Conservation (phyloP, 2,888 invertebrate genomes). For the Drosophila algonquin region DNA sequence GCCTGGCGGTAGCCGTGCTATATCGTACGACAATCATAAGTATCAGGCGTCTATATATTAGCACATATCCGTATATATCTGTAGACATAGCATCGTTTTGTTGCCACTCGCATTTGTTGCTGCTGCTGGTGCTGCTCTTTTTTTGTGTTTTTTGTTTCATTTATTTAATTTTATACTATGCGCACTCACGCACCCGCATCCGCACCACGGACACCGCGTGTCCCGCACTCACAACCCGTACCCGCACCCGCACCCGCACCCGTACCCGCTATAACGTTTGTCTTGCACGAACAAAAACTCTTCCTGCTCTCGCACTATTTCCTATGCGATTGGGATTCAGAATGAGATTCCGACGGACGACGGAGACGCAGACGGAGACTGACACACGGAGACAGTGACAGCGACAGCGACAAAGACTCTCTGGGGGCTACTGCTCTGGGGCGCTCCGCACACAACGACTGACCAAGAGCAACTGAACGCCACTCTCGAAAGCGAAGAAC, state of each 20-base stretch:
- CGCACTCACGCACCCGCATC: slow-evolving; percentile 71
- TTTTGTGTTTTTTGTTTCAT: slow-evolving; percentile 52
- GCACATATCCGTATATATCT: slow-evolving; percentile 50
- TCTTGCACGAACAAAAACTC: slow-evolving; percentile 23
- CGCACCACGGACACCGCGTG: slow-evolving; percentile 23
- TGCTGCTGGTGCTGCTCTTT: slow-evolving; percentile 22
- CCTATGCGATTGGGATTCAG: slow-evolving; percentile 27
- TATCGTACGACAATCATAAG: slow-evolving; percentile 41
- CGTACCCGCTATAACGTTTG: slow-evolving; percentile 11
- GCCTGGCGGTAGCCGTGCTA: slow-evolving; percentile 35
- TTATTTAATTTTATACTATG: slow-evolving; percentile 77
- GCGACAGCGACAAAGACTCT: slow-evolving; percentile 4
- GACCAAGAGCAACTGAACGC: slow-evolving; percentile 83
- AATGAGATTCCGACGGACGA: slow-evolving; percentile 17
- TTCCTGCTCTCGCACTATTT: slow-evolving; percentile 49
- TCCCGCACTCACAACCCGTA: slow-evolving; percentile 26
- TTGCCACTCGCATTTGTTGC: slow-evolving; percentile 53
- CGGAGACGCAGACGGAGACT: slow-evolving; percentile 7
- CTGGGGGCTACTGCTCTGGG: slow-evolving; percentile 29
- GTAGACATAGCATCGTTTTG: slow-evolving; percentile 51
- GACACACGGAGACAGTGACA: background rate
- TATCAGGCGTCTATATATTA: slow-evolving; percentile 57
- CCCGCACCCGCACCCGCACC: slow-evolving; percentile 4
- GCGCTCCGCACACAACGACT: slow-evolving; percentile 79
- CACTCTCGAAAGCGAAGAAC: slow-evolving; percentile 81